These are phyloP conservation scores for Sycophila sp. DNA, from an alignment of 1,140 invertebrate genomes.

Conservation along the genomic window DNA sequence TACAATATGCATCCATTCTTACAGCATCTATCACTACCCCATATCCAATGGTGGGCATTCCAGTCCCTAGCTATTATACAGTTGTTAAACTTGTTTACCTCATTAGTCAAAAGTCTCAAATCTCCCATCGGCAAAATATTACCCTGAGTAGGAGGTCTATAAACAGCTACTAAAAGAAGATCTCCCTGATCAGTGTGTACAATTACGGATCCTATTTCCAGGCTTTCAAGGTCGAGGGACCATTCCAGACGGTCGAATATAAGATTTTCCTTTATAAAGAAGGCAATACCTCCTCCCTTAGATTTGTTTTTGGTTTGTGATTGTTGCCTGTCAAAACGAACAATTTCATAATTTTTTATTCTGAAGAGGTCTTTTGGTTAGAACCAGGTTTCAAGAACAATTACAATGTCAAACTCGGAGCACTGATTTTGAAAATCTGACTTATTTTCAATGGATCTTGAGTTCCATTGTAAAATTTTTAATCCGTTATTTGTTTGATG, in stretches of 20 bases:
- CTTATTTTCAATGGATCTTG: slow-evolving; percentile 39
- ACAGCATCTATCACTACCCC: slow-evolving; percentile 18
- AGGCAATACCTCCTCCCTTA: slow-evolving; percentile 40
- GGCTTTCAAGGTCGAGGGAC: background rate
- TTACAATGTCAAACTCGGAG: slow-evolving; percentile 39
- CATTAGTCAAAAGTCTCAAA: background rate
- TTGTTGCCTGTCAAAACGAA: slow-evolving; percentile 41
- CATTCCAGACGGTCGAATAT: slow-evolving; percentile 13
- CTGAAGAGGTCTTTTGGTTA: slow-evolving; percentile 13
- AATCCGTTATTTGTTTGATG: too few species aligned
- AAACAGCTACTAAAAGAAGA: slow-evolving; percentile 16
- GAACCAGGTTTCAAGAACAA: slow-evolving; percentile 40
- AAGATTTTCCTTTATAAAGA: slow-evolving; percentile 34
- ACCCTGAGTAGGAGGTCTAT: slow-evolving; percentile 14
- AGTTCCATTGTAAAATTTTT: background rate
- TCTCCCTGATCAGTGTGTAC: background rate
- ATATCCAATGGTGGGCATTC: slow-evolving; percentile 34
- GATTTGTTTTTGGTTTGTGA: too few species aligned
- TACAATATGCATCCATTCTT: slow-evolving; percentile 10
- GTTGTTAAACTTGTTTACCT: background rate
- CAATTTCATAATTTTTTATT: slow-evolving; percentile 31
- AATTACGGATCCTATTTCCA: slow-evolving; percentile 27
- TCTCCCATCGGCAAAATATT: slow-evolving; percentile 4
- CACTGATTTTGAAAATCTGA: slow-evolving; percentile 32
- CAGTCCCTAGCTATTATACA: slow-evolving; percentile 37